These are phyloP conservation scores for Muntiacus muntjak DNA, from an alignment of 2,113 vertebrate genomes.

Conservation along the genomic window DNA sequence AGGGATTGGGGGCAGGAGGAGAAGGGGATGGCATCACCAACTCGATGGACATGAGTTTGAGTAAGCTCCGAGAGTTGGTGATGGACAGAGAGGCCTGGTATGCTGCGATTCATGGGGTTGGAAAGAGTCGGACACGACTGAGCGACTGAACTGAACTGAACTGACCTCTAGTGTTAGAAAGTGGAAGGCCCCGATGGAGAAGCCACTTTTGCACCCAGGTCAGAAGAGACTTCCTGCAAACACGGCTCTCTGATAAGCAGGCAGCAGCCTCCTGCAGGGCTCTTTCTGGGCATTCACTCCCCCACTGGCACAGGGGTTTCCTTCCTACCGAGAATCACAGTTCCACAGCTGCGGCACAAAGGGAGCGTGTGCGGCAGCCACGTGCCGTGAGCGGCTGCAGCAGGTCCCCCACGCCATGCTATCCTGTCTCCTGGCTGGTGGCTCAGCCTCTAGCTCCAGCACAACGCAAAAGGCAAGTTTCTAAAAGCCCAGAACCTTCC, in stretches of 20 bases:
- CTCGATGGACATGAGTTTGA: no score
- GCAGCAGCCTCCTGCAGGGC: not conserved
- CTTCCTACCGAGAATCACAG: not conserved
- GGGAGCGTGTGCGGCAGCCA: not conserved
- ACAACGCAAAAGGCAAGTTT: not conserved
- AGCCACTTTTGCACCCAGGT: not conserved
- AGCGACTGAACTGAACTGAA: no score
- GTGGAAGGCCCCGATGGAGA: not conserved
- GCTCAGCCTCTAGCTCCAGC: not conserved
- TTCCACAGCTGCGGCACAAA: no score
- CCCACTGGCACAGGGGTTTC: not conserved
- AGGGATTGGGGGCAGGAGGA: no score
- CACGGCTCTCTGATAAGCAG: not conserved
- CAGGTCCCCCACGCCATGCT: rapidly evolving
- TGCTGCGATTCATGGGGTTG: no score
- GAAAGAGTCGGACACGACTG: no score
- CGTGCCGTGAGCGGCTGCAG: rapidly evolving
- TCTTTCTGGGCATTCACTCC: not conserved
- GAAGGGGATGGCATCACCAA: no score
- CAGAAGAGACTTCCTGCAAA: not conserved
- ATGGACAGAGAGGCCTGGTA: no score
- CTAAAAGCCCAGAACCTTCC: not conserved
- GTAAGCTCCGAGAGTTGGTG: no score
- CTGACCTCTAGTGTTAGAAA: not conserved
- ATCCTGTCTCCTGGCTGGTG: not conserved